Evolutionary conservation across 2,888 invertebrate species (phyloP), one percentile per base, ranked within the genome.

Genomic region (Slavum lentiscoides): DNA sequence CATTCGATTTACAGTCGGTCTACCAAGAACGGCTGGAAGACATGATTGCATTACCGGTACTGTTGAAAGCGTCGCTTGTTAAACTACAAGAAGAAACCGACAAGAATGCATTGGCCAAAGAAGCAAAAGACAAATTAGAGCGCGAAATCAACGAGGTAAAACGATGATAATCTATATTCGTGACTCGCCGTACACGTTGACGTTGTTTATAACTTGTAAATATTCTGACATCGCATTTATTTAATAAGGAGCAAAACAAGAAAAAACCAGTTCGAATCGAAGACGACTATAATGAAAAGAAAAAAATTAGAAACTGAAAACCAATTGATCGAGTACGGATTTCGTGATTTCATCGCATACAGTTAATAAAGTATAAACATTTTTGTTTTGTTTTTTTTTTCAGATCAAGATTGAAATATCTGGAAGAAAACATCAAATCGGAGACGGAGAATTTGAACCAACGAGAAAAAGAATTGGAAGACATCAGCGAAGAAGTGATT

Each of bases 1-100:
- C n/a, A 1, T 66, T 66, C n/a, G n/a, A 66, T 49, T 59, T 49
- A 15, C 17, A 76, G 76, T 23, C 11, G 5, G 43, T 15, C n/a
- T 76, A 76, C n/a, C 68, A 76, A 68, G 67, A 67, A 59, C 67
- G 68, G 5, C 1, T 68, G n/a, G 68, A 68, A 30, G 58, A 76
- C 43, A 30, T 76, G 23, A n/a, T 67, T 8, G 59, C 68, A 15
- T 19, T 76, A 15, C 76, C 76, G 15, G 11, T 13, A 15, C 17
- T 76, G 2, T 43, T 76, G 49, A 76, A 59, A 67, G 30, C 19
- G 11, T 68, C 68, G 2, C 59, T 68, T 2, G 58, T 49, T 11
- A 76, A 76, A 58, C 19, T 76, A 49, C 76, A 76, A 59, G 58
- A 68, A 43, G 58, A 67, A 9, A 68, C 0, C 0, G 76, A 76